Evolutionary conservation across 2,797 vertebrate genomes (phyloP).

Genomic region (Scyliorhinus canicula): DNA sequence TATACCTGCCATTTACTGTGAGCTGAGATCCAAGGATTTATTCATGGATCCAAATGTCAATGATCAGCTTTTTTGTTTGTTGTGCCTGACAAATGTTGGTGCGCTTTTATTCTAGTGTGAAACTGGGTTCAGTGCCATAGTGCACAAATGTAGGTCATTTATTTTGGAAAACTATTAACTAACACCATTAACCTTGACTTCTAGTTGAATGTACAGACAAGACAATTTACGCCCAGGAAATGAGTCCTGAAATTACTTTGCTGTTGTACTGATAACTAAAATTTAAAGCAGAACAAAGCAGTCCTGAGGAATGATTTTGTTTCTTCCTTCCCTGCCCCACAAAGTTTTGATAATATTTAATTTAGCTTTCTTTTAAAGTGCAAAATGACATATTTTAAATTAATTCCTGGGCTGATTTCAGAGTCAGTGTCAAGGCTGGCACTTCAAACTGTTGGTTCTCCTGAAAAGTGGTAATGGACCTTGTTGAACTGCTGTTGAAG

Average conservation of each 20-base stretch:
- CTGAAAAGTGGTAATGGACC: background rate
- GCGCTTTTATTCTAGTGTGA: background rate
- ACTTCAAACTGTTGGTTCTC: background rate
- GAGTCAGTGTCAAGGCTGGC: background rate
- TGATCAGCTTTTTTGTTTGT: background rate
- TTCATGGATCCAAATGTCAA: conserved; percentile 6
- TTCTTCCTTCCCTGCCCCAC: too few relatives aligned
- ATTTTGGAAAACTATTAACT: conserved; percentile 32
- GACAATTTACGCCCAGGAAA: background rate
- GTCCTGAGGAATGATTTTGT: too few relatives aligned
- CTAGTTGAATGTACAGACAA: background rate
- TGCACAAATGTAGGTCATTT: background rate
- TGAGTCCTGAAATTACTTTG: background rate
- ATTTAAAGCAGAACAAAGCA: background rate
- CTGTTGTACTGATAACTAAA: background rate
- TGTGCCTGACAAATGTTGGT: background rate
- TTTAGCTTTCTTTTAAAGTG: background rate
- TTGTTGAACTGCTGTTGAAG: background rate
- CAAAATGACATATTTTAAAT: background rate
- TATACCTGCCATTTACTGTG: background rate
- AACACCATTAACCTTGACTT: background rate
- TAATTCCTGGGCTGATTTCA: background rate
- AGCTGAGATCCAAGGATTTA: background rate
- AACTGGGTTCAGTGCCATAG: background rate
- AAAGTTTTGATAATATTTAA: background rate